These are phyloP conservation scores for Cichlasoma orientale DNA, from an alignment of 2,797 vertebrate species.

Conservation along the genomic window DNA sequence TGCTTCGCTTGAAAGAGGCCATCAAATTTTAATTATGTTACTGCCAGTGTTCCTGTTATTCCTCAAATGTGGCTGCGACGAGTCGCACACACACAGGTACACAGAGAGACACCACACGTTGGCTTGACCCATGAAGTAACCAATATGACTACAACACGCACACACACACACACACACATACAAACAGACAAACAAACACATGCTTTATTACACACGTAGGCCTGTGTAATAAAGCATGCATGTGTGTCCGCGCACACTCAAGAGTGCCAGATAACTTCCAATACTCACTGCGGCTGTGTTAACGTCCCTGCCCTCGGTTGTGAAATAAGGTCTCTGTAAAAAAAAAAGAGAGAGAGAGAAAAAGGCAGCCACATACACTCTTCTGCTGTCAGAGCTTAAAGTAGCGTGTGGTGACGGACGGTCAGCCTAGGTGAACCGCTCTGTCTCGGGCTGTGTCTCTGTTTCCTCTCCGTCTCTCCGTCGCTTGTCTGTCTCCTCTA, in stretches of 20 bases:
- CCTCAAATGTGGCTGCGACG: not conserved
- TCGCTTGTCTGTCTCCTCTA: conserved; percentile 5
- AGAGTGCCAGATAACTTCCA: conserved; percentile 57
- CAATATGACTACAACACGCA: not conserved
- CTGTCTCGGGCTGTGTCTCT: not conserved
- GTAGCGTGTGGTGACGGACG: conserved; percentile 19
- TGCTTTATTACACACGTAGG: conserved; percentile 3
- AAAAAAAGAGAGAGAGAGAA: not conserved
- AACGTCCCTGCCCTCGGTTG: conserved; percentile 42
- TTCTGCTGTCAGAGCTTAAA: conserved; percentile 17
- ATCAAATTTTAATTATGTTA: conserved; percentile 45
- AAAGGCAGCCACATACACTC: conserved; percentile 20
- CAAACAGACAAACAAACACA: not conserved
- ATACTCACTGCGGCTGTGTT: conserved; percentile 72
- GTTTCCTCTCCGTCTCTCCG: not conserved
- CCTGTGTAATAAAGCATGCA: conserved; percentile 35
- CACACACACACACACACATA: not conserved
- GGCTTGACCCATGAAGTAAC: conserved; percentile 6
- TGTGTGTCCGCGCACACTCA: conserved; percentile 10
- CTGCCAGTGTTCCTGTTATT: not conserved
- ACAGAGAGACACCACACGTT: conserved; percentile 7
- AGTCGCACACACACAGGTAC: not conserved
- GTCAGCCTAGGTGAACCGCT: conserved; percentile 23
- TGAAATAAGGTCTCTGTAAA: conserved; percentile 41
- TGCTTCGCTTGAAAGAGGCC: conserved; percentile 20